Percentiles rank a stretch among this genome's conserved stretches.
Evolutionary conservation across 2,113 vertebrate genomes (phyloP).

Genomic region (Mungos mungo): DNA sequence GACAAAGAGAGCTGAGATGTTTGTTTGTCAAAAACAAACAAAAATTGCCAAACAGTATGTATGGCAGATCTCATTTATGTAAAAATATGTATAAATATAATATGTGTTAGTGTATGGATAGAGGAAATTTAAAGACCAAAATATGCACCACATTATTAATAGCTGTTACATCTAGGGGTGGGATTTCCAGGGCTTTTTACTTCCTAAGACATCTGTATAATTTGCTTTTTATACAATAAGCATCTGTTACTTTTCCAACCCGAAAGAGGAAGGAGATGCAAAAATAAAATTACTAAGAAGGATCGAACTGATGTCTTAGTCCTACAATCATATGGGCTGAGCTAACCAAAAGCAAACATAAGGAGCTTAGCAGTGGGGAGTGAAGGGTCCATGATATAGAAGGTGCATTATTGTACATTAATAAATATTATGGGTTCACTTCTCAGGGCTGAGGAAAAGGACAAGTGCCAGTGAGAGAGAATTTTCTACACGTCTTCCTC

Average conservation of each 20-base stretch:
- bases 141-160: constrained; percentile 42
- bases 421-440: background rate
- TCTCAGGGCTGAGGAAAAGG: background rate
- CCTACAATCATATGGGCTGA: background rate
- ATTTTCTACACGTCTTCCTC: constrained; percentile 25
- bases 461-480: background rate
- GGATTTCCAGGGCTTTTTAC: constrained; percentile 47
- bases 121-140: constrained; percentile 20
- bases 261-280: constrained; percentile 4
- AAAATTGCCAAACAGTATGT: constrained; percentile 53
- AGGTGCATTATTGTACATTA: background rate
- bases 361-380: background rate
- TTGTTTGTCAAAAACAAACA: constrained; percentile 52
- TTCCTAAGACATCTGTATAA: constrained; percentile 62
- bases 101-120: constrained; percentile 30
- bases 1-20: constrained; percentile 41
- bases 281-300: constrained; percentile 58
- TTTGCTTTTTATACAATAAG: constrained; percentile 67
- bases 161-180: constrained; percentile 51
- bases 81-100: constrained; percentile 66
- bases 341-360: constrained; percentile 37
- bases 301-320: constrained; percentile 9
- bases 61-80: constrained; percentile 60
- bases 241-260: constrained; percentile 65
- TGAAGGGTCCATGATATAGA: background rate